These are phyloP conservation scores for Acanthosoma haemorrhoidale DNA, from an alignment of 2,888 invertebrate species.

Conservation along the genomic window DNA sequence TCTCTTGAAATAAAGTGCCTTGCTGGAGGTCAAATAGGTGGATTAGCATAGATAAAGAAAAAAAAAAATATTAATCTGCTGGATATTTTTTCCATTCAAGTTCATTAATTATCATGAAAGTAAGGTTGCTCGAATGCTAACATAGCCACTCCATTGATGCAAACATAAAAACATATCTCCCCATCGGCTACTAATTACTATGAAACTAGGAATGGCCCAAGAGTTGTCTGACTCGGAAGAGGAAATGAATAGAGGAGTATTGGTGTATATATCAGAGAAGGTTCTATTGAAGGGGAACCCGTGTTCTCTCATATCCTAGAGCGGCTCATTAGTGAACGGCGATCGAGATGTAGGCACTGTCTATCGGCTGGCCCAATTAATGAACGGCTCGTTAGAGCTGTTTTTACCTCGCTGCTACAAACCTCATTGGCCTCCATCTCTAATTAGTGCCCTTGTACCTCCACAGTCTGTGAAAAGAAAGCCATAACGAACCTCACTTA, in stretches of 20 bases:
- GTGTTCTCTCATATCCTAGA: conserved; percentile 1
- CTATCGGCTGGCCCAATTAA: background rate
- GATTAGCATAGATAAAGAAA: too few relatives aligned
- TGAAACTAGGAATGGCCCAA: too few relatives aligned
- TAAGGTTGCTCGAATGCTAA: too few relatives aligned
- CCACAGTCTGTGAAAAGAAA: conserved; percentile 11
- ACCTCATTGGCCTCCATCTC: conserved; percentile 5
- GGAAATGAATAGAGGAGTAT: background rate
- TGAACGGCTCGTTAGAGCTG: conserved; percentile 10
- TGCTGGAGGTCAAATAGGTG: too few relatives aligned
- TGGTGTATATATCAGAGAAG: background rate
- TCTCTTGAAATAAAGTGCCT: too few relatives aligned
- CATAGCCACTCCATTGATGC: too few relatives aligned
- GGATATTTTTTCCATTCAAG: too few relatives aligned
- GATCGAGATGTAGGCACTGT: conserved; percentile 2
- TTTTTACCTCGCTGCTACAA: conserved; percentile 10
- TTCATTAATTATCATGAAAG: too few relatives aligned
- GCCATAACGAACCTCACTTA: conserved; percentile 1
- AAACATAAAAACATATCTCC: too few relatives aligned
- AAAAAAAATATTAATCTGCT: too few relatives aligned
- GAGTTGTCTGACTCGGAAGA: too few relatives aligned
- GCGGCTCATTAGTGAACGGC: conserved; percentile 1
- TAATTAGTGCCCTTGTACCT: conserved; percentile 3
- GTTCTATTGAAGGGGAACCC: background rate
- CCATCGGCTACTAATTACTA: too few relatives aligned